Percentiles rank a stretch among this genome's conserved stretches.
These are phyloP conservation scores for Lasioglossum vierecki DNA, from an alignment of 2,888 invertebrate species.

Conservation along the genomic window DNA sequence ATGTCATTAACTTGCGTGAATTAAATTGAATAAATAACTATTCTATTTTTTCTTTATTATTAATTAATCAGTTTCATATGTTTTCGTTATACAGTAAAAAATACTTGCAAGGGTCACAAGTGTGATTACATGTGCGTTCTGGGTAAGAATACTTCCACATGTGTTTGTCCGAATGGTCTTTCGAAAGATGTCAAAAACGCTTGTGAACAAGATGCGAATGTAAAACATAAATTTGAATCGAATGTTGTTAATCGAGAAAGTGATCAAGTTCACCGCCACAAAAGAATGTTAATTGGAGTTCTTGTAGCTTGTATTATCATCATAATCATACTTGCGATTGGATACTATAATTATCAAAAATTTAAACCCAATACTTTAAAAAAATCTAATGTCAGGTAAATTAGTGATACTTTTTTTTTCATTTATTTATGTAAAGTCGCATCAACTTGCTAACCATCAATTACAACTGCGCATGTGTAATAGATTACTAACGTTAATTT, in stretches of 20 bases:
- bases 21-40: too few species aligned
- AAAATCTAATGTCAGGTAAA: constrained; percentile 50
- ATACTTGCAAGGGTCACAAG: constrained; percentile 85
- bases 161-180: constrained; percentile 86
- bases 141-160: constrained; percentile 83
- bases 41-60: too few species aligned
- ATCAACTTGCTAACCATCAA: neutral
- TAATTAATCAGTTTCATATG: constrained; percentile 13
- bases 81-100: constrained; percentile 75
- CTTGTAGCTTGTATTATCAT: constrained; percentile 56
- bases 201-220: constrained; percentile 55
- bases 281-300: constrained; percentile 55
- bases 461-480: neutral
- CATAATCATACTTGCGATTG: constrained; percentile 51
- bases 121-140: constrained; percentile 88
- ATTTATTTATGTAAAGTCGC: neutral
- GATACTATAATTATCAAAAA: constrained; percentile 74
- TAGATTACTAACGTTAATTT: neutral
- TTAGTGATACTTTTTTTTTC: neutral
- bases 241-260: neutral
- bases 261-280: constrained; percentile 11
- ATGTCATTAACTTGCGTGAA: too few species aligned
- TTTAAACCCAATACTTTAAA: constrained; percentile 47
- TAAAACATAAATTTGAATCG: constrained; percentile 28
- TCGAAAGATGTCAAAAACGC: constrained; percentile 25